Evolutionary conservation across 2,113 vertebrate species (phyloP).

Genomic region (Nipponia nippon): DNA sequence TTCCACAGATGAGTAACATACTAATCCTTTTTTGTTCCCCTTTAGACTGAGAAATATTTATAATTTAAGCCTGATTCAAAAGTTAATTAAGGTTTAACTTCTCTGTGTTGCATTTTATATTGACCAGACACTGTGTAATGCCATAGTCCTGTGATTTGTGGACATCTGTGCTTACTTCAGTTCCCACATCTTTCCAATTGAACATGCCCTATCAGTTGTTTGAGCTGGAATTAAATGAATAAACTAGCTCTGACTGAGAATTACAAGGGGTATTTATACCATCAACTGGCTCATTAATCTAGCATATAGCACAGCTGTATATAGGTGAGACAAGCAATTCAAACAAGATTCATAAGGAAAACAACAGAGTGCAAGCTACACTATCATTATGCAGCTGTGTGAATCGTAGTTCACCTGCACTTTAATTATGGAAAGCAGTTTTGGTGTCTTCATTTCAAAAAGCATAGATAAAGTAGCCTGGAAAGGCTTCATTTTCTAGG

Average conservation of each 20-base stretch:
- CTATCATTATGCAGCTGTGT: not conserved
- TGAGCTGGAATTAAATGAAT: not conserved
- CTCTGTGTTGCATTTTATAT: not conserved
- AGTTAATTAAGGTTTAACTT: not conserved
- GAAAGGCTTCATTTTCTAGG: not conserved
- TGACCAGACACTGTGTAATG: not conserved
- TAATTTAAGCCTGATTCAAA: not conserved
- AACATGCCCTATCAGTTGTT: not conserved
- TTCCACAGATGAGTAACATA: not conserved
- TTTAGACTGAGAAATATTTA: not conserved
- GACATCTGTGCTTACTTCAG: not conserved
- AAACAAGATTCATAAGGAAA: not conserved
- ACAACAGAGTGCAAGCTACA: not conserved
- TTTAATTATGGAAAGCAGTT: not conserved
- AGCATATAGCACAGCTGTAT: not conserved
- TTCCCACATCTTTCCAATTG: not conserved
- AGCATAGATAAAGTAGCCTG: not conserved
- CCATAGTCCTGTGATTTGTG: not conserved
- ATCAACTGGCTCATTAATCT: not conserved
- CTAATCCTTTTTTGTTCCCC: not conserved
- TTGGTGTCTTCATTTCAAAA: not conserved
- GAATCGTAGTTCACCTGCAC: not conserved
- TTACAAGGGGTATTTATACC: not conserved
- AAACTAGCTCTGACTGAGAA: not conserved
- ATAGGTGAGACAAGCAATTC: not conserved